phyloP scores from a whole-genome alignment of 2,888 invertebrate species.

The Metellina segmentata region DNA sequence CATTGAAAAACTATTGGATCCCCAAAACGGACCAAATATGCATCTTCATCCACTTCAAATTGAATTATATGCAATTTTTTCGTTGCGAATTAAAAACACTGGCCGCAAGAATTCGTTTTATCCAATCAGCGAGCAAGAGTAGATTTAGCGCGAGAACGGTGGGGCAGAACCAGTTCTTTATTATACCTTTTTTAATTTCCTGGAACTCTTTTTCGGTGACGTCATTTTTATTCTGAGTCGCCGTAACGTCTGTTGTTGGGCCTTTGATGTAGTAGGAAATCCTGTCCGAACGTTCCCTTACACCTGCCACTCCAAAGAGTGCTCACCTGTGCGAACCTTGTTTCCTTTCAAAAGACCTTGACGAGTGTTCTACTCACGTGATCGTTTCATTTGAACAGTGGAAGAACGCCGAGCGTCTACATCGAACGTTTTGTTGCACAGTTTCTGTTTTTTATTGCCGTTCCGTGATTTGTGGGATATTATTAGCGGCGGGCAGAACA shows the following conservation, averaged over 20 bases:
- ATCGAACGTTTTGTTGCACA: background rate
- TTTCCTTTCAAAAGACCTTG: slow-evolving; percentile 28
- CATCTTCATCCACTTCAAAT: too few species aligned
- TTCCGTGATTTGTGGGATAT: too few species aligned
- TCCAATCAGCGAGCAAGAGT: too few species aligned
- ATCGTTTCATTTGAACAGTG: background rate
- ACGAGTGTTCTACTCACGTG: slow-evolving; percentile 23
- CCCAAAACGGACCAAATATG: too few species aligned
- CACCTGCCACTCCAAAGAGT: slow-evolving; percentile 37
- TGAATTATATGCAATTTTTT: too few species aligned
- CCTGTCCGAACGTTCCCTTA: slow-evolving; percentile 12
- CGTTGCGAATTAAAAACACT: too few species aligned
- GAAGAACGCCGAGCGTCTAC: background rate
- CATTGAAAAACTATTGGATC: too few species aligned
- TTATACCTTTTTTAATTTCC: slow-evolving; percentile 43
- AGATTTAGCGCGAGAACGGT: too few species aligned
- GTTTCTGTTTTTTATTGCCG: background rate
- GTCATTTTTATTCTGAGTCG: slow-evolving; percentile 37
- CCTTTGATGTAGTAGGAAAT: background rate
- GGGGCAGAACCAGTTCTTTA: background rate
- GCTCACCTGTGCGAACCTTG: slow-evolving; percentile 38
- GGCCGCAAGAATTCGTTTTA: too few species aligned
- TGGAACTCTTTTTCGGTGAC: slow-evolving; percentile 19
- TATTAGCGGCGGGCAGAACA: too few species aligned
- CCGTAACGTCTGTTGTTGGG: slow-evolving; percentile 30